Evolutionary conservation across 2,888 invertebrate species (phyloP).

Genomic region (Nyleta sp.): DNA sequence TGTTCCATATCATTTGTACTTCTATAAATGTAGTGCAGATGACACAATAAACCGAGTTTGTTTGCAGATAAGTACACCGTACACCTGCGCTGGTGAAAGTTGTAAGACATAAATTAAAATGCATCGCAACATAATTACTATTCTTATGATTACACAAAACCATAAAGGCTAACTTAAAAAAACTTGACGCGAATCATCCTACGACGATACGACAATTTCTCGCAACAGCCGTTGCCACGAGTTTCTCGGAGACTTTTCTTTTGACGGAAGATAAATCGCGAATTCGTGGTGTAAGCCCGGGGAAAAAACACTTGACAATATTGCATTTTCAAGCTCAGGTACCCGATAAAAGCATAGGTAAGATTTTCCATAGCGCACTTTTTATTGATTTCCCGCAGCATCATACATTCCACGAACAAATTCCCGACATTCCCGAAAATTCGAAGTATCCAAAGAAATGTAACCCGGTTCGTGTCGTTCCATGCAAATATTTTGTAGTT

Average conservation of each 20-base stretch:
- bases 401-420: slow-evolving; percentile 53
- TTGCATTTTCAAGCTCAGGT: slow-evolving; percentile 30
- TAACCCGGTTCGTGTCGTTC: slow-evolving; percentile 43
- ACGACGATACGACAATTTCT: not conserved
- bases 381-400: slow-evolving; percentile 50
- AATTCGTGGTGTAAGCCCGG: slow-evolving; percentile 2
- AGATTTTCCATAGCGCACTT: slow-evolving; percentile 34
- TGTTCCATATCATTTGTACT: too few species aligned
- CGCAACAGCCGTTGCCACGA: not conserved
- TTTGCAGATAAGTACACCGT: too few species aligned
- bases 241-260: not conserved
- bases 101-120: too few species aligned
- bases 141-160: too few species aligned
- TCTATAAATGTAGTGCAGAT: too few species aligned
- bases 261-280: slow-evolving; percentile 25
- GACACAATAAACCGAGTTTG: too few species aligned
- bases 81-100: too few species aligned
- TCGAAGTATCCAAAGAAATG: slow-evolving; percentile 55
- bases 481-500: slow-evolving; percentile 59
- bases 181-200: too few species aligned
- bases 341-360: slow-evolving; percentile 35
- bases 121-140: too few species aligned
- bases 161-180: too few species aligned
- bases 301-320: slow-evolving; percentile 32
- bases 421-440: slow-evolving; percentile 50